Evolutionary conservation across 2,888 invertebrate species (phyloP), one percentile per base, ranked within the genome.

Genomic region (Eupithecia vulgata): DNA sequence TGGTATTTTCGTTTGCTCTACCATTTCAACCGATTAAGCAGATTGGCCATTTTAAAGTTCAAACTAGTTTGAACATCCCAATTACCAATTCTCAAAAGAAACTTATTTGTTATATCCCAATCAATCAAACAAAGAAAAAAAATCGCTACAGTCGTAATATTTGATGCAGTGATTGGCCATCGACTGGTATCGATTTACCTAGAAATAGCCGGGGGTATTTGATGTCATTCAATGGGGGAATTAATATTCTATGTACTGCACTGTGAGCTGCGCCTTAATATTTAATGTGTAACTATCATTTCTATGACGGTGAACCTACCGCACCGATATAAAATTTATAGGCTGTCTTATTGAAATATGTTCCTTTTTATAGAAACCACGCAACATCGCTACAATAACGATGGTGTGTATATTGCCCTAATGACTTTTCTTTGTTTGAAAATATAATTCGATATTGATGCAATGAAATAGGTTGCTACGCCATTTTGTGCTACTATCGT

Each of bases 251-350:
- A 88, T 81, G 84, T 83, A 80, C 74, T 81, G 83, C 81, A 80
- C 78, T 77, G 80, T 85, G 85, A 83, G 82, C 86, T 80, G 79
- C 81, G 81, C 80, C 88, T 92, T 89, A 90, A 93, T 94, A 92
- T 90, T 91, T 93, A 89, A 93, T 91, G 84, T 78, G 84, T 84
- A 83, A 89, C 88, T 86, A 90, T 88, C 90, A 90, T 88, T 91
- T 89, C 86, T 88, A 89, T 89, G 86, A 86, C 86, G 85, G 82
- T 79, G 81, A 85, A 85, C 86, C 78, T 85, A 80, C 81, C 78
- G 80, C 78, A 81, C 69, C 84, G 77, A 88, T 91, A 87, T 87
- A 82, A 88, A 88, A 90, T 91, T 87, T 83, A 88, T 87, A 83
- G 80, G 81, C 74, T 83, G 83, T 83, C 79, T 82, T 81, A 82